A percentile compares a stretch with the other conserved stretches of the same genome.
phyloP scores from a whole-genome alignment of 2,888 invertebrate species.

The Micoletzkya japonica region DNA sequence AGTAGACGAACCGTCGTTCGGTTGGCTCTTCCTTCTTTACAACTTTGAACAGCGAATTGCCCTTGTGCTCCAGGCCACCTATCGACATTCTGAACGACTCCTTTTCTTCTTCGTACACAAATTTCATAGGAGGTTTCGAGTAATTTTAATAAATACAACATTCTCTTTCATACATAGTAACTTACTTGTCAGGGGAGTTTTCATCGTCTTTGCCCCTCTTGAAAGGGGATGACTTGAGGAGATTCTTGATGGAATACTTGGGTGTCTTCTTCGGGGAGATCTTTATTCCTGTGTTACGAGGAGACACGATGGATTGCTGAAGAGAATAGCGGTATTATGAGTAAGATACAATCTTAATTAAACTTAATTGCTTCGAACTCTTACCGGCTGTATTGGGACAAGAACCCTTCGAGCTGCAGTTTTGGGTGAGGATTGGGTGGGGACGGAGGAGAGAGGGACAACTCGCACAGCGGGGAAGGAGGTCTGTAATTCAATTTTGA shows the following conservation, averaged over 20 bases:
- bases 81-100: constrained; percentile 5
- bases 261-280: constrained; percentile 16
- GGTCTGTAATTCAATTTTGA: no score
- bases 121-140: background rate
- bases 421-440: background rate
- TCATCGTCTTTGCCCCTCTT: background rate
- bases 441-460: no score
- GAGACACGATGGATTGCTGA: constrained; percentile 17
- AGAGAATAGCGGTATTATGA: background rate
- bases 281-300: background rate
- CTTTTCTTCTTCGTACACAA: background rate
- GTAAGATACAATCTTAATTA: background rate
- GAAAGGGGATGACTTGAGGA: constrained; percentile 10
- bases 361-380: no score
- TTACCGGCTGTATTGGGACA: constrained; percentile 12
- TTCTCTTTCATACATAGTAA: no score
- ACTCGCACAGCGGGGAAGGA: no score
- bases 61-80: constrained; percentile 36
- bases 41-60: constrained; percentile 42
- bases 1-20: constrained; percentile 31
- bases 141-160: background rate
- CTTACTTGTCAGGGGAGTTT: background rate
- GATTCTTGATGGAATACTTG: constrained; percentile 13
- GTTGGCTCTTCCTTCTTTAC: constrained; percentile 38
- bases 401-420: constrained; percentile 12